A percentile compares a stretch with the other conserved stretches of the same genome.
Evolutionary conservation across 2,113 vertebrate species (phyloP).

Genomic region (Hylia prasina): DNA sequence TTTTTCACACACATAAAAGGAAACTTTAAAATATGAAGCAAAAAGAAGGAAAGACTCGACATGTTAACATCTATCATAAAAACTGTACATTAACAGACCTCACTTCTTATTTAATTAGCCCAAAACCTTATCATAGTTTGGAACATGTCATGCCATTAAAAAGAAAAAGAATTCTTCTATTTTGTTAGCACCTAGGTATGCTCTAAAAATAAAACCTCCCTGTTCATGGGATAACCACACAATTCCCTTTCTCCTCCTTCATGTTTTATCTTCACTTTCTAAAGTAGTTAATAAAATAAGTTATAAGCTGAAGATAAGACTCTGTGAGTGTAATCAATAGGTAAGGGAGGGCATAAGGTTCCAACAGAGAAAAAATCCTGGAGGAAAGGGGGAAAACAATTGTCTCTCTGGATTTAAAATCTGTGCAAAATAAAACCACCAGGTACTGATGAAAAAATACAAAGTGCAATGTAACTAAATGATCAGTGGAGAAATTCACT

Average conservation of each 20-base stretch:
- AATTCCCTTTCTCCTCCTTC: neutral
- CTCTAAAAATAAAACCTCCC: neutral
- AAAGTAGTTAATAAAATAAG: neutral
- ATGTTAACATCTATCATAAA: conserved; percentile 44
- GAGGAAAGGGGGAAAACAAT: neutral
- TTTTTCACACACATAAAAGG: conserved; percentile 79
- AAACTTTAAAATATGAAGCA: conserved; percentile 60
- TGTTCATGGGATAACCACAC: conserved; percentile 6
- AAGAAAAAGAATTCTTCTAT: neutral
- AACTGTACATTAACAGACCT: conserved; percentile 31
- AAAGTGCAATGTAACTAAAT: neutral
- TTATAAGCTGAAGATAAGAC: conserved; percentile 13
- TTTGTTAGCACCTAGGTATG: neutral
- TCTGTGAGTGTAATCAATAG: neutral
- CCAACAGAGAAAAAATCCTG: neutral
- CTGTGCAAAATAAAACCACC: neutral
- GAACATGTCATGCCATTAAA: conserved; percentile 28
- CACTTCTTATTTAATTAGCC: conserved; percentile 63
- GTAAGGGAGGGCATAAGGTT: neutral
- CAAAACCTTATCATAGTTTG: conserved; percentile 55
- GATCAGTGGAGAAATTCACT: conserved; percentile 15
- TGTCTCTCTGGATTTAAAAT: neutral
- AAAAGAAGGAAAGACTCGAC: conserved; percentile 42
- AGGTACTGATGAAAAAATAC: neutral
- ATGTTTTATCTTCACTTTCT: conserved; percentile 1